Evolutionary conservation across 2,113 vertebrate species (phyloP), one percentile per base, ranked within the genome.

Genomic region (Vanacampus margaritifer): DNA sequence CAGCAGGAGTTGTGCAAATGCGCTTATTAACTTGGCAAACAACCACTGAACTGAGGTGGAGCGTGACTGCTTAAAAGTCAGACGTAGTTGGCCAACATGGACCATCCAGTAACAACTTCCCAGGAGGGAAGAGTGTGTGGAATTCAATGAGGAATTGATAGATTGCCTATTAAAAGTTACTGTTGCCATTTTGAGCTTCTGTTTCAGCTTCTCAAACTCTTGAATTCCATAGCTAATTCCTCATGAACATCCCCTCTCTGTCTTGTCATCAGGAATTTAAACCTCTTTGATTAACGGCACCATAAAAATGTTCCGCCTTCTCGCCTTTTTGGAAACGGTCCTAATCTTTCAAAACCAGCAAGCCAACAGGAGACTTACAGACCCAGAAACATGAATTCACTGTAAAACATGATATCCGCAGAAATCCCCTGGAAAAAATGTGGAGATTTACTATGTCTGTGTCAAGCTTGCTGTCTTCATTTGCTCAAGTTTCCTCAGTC

Each of bases 171-270:
- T 65, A 74, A 78, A 56, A 16, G 24, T 28, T 54, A 23, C 23
- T 24, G 10, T 54, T 24, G 9, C 10, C 5, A 5, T 61, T 61
- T 61, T 23, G 59, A 41, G 35, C 13, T 9, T 60, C 58, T 21
- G 5, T 43, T 61, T 23, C 35, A 61, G n/a, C 37, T 74, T 85
- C 81, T 84, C 65, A 28, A 68, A 76, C 83, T 85, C 74, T 72
- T 80, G 67, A 79, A 64, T 74, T 74, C 76, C 28, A 53, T 75
- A 74, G 66, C 80, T 68, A 35, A 81, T 75, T 80, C 45, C 43
- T 73, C 79, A 72, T 67, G 58, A 66, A 76, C 76, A 65, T 61
- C 26, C 48, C 67, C 56, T 13, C 64, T 37, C 45, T 36, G 28
- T 54, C 56, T 24, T 65, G 36, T n/a, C 41, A 24, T 64, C 51